These are phyloP conservation scores for Atta texana DNA, from an alignment of 1,140 invertebrate genomes.

Conservation along the genomic window DNA sequence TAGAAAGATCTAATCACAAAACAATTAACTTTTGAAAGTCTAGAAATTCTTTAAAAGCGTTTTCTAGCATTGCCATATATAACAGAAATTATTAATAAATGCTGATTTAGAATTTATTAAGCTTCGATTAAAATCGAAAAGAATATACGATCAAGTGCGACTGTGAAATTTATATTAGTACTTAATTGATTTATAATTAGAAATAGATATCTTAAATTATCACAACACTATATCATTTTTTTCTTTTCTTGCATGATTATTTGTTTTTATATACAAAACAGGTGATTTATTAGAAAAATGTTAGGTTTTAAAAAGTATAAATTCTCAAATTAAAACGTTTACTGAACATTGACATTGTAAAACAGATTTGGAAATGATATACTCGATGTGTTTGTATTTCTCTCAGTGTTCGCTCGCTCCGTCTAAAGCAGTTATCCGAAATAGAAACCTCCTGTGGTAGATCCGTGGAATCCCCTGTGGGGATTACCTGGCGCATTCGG, in stretches of 20 bases:
- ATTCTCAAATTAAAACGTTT: neutral
- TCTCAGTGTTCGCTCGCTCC: neutral
- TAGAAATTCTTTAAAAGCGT: too few relatives aligned
- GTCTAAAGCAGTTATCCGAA: neutral
- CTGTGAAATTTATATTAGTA: too few relatives aligned
- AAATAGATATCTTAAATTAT: too few relatives aligned
- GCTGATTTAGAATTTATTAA: too few relatives aligned
- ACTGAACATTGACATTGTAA: neutral
- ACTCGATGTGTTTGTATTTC: neutral
- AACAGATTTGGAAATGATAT: neutral
- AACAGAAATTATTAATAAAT: too few relatives aligned
- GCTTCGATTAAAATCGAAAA: too few relatives aligned
- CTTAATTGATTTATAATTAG: too few relatives aligned
- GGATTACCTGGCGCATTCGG: neutral
- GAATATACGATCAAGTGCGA: too few relatives aligned
- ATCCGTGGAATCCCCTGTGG: neutral
- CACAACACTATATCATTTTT: too few relatives aligned
- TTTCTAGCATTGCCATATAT: too few relatives aligned
- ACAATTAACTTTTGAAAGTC: too few relatives aligned
- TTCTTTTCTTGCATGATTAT: neutral
- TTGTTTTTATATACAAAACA: neutral
- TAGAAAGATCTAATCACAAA: neutral
- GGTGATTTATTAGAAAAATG: neutral
- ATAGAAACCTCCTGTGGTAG: neutral
- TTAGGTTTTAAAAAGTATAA: slow-evolving; percentile 2